Evolutionary conservation across 2,797 vertebrate genomes (phyloP), one percentile per base, ranked within the genome.

Genomic region (Capromys pilorides): DNA sequence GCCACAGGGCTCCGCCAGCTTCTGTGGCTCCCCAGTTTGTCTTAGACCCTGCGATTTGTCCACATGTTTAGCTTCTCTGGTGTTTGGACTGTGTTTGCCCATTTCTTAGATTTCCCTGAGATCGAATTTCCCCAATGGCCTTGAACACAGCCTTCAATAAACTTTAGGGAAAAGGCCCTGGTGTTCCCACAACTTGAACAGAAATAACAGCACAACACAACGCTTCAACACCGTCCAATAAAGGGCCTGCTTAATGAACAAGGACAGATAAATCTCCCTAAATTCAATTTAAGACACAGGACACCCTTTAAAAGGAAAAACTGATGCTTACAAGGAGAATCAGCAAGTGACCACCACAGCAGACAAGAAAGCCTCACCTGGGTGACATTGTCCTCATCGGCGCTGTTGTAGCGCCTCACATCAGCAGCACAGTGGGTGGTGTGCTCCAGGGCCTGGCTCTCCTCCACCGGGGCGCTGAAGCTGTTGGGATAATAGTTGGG

Each of bases 401-500:
- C 91, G 19, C 98, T 99, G 96, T 99, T 99, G 98, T 98, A 99
- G 73, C 99, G 99, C 4, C 95, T 97, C 83, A 99, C 99, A 0
- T 99, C 99, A 0, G 97, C 94, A 0, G 99, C 98, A 59, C 97
- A 96, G 0, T 0, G 90, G 83, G 93, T 61, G 39, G 83, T 93
- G 2, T 98, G 98, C 97, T 99, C 99, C 91, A 98, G 54, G 31
- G 96, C 97, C 0, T 0, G 2, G 0, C 95, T 97, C 97, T 99
- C 98, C 2, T 96, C 95, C 0, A 99, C 98, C 0, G 99, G 99
- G 3, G 99, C 99, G 9, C 98, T 98, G 97, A 99, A 99, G 98
- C 99, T 99, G 97, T 99, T 99, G 28, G 99, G 99, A 79, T 98
- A 99, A 96, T 99, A 99, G 97, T 99, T 99, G 28, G 99, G 99